Base-by-base conservation (phyloP, 2,113 vertebrate genomes). In the Catharus fuscescens region DNA sequence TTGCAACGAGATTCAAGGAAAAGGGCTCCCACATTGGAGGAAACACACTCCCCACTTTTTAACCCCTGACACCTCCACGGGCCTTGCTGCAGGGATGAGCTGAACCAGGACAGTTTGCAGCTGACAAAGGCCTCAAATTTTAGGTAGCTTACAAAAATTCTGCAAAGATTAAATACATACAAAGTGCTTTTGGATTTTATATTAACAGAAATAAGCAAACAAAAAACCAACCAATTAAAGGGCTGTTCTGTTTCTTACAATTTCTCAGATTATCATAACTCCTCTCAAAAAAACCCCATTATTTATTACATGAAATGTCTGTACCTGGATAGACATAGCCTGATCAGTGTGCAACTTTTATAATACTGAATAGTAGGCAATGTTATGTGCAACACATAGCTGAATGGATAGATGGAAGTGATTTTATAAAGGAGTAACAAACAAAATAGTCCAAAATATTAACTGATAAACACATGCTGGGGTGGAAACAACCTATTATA, bases 401-500 rank as follows among this genome's bases (percentile, higher is more conserved):
- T 18, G 0, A 88, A 53, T 2, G 31, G 59, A 64, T 10, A 18
- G 25, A 66, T 9, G 4, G 29, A 78, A 45, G 25, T 73, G 77
- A 86, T 85, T 92, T 94, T 90, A 86, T 28, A 90, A 90, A 86
- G 70, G 80, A 93, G 44, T 62, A 88, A 94, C 42, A 80, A 86
- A 85, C 73, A 93, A 93, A 95, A 96, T 15, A 80, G 25, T 56
- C 60, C 59, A 60, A 79, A 93, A 95, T 93, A 91, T 74, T 87
- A 95, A 94, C 70, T 38, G 70, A 76, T 82, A 97, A 83, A 45
- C 77, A 71, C 48, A 94, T 81, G 70, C 79, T 64, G 45, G 67
- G 80, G 54, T 92, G 80, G 74, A 97, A 97, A 89, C 10, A n/a
- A 50, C 69, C 65, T 62, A 95, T 93, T 86, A 95, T 71, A 93